These are phyloP conservation scores for Harpagifer antarcticus DNA, from an alignment of 2,797 vertebrate species.

Conservation along the genomic window DNA sequence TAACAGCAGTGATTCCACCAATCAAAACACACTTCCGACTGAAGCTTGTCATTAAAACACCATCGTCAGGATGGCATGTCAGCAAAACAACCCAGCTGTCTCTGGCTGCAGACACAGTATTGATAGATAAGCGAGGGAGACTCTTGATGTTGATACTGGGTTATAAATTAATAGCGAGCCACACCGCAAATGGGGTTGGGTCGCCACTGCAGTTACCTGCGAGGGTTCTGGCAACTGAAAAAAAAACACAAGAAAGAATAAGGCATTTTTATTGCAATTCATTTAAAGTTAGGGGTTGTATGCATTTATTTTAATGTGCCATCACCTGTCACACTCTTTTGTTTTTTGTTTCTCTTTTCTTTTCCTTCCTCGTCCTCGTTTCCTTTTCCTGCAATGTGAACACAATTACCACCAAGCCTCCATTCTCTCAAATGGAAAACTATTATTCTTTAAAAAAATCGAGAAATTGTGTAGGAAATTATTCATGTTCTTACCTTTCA, in stretches of 20 bases:
- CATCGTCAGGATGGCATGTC: conserved; percentile 59
- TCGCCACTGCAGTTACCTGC: conserved; percentile 82
- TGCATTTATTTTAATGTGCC: neutral
- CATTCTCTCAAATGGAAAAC: neutral
- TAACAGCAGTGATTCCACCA: conserved; percentile 71
- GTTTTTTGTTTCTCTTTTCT: conserved; percentile 90
- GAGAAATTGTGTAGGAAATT: conserved; percentile 8
- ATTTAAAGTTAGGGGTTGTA: neutral
- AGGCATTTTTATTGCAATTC: neutral
- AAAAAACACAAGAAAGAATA: conserved; percentile 23
- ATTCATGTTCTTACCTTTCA: conserved; percentile 73
- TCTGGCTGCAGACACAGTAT: conserved; percentile 62
- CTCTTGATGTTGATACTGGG: conserved; percentile 72
- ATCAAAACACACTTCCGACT: conserved; percentile 69
- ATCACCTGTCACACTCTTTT: conserved; percentile 92
- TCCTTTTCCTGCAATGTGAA: conserved; percentile 83
- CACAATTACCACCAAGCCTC: conserved; percentile 25
- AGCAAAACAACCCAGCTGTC: conserved; percentile 72
- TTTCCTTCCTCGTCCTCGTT: conserved; percentile 89
- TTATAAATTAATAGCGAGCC: conserved; percentile 77
- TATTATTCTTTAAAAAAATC: neutral
- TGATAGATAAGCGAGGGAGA: conserved; percentile 70
- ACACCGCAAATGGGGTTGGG: conserved; percentile 65
- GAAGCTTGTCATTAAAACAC: conserved; percentile 67
- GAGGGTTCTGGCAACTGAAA: conserved; percentile 86